Base-by-base conservation (phyloP, 2,113 vertebrate species). In the Corythornis vintsioides region DNA sequence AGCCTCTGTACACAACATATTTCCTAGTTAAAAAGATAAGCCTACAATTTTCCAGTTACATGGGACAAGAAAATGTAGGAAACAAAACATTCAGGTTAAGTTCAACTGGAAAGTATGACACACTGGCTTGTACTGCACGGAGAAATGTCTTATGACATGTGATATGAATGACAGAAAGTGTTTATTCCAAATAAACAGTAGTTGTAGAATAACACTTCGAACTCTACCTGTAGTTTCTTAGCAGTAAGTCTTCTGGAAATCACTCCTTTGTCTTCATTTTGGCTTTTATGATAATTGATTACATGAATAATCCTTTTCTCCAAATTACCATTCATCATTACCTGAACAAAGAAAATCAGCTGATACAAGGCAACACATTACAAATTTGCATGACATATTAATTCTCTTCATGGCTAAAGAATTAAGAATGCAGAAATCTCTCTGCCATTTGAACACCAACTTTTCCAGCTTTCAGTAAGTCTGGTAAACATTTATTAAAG, bases 221-320 rank as follows among this genome's bases (percentile, higher is more conserved):
- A 93, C 21, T 73, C n/a, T 92, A 99, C 99, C 99, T 99, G 97
- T 84, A 99, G 93, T 89, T 99, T 99, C 95, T 99, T 99, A 92
- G 96, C 98, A 67, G 99, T 99, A 60, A 99, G 98, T 96, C 99
- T 98, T 94, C 97, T 98, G 42, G 99, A 99, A 97, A 99, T 98
- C 9, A 98, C 97, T 71, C 98, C 99, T 89, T 98, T 98, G 91
- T 99, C 98, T 15, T 97, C 97, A 95, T 97, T 97, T 95, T 99
- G 98, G 35, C 97, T 98, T 92, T 98, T 98, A 96, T 99, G 98
- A 29, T 99, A 98, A 95, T 99, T 99, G 86, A 99, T 99, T 74
- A 99, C 77, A 78, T 96, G 98, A 70, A 99, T 99, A 92, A 99
- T 98, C 88, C 97, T 99, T 96, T 98, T 98, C 87, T 99, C 99